Conservation (phyloP, 2,888 invertebrate genomes). For the Aphrophora alni region DNA sequence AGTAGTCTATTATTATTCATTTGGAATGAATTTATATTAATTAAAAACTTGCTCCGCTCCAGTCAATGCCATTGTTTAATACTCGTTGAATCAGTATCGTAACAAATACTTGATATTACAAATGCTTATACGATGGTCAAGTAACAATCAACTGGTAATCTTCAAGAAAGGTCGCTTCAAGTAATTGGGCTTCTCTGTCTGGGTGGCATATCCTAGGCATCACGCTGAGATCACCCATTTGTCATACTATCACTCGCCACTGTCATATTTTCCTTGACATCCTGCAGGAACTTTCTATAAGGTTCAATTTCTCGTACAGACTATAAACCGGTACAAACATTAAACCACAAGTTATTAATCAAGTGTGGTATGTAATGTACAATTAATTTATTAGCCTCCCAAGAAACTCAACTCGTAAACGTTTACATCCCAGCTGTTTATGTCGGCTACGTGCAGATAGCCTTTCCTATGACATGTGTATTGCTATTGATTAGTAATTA, state of each 20-base stretch:
- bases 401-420: background rate
- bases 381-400: background rate
- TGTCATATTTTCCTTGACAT: background rate
- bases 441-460: background rate
- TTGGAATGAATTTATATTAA: no score
- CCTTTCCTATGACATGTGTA: no score
- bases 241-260: conserved; percentile 6
- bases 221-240: background rate
- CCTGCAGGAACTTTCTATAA: background rate
- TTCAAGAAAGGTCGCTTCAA: background rate
- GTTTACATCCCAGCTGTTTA: background rate
- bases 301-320: no score
- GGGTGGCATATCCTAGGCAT: background rate
- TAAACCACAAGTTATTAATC: background rate
- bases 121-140: background rate
- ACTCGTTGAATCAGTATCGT: no score
- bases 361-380: background rate
- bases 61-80: no score
- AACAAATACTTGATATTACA: no score
- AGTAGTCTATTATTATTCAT: no score
- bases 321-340: background rate
- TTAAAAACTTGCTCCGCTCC: no score
- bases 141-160: background rate
- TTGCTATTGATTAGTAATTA: no score
- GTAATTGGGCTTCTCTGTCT: background rate